Conservation (phyloP, 2,888 invertebrate species). For the Acanthosepion lycidas region DNA sequence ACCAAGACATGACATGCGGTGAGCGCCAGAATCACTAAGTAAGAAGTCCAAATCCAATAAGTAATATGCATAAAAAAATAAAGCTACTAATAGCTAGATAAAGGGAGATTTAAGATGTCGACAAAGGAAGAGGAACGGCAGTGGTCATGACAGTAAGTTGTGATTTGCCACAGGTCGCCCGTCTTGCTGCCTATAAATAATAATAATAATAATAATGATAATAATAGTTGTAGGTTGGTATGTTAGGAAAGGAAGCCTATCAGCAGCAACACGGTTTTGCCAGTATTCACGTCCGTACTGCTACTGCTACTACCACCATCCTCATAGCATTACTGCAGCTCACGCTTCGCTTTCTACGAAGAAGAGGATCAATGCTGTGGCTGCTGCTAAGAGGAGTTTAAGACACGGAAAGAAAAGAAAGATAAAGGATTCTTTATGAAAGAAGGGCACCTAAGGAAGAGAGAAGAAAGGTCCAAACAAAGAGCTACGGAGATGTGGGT, state of each 20-base stretch:
- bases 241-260: not conserved
- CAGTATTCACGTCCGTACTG: not conserved
- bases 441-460: not conserved
- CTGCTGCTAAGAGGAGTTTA: not conserved
- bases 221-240: not conserved
- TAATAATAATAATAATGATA: not conserved
- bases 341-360: not conserved
- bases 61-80: not conserved
- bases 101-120: slow-evolving; percentile 33
- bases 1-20: slow-evolving; percentile 43
- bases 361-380: not conserved
- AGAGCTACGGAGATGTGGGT: not conserved
- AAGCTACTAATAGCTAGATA: not conserved
- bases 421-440: not conserved
- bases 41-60: slow-evolving; percentile 11
- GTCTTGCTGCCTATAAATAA: not conserved
- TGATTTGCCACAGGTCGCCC: slow-evolving; percentile 6
- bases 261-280: slow-evolving; percentile 38
- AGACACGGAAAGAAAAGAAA: not conserved
- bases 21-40: not conserved
- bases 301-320: not conserved
- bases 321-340: not conserved
- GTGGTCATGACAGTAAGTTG: slow-evolving; percentile 33
- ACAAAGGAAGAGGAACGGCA: not conserved
- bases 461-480: not conserved